Evolutionary conservation across 1,140 invertebrate species (phyloP).

Genomic region (Doryteuthis pealeii): DNA sequence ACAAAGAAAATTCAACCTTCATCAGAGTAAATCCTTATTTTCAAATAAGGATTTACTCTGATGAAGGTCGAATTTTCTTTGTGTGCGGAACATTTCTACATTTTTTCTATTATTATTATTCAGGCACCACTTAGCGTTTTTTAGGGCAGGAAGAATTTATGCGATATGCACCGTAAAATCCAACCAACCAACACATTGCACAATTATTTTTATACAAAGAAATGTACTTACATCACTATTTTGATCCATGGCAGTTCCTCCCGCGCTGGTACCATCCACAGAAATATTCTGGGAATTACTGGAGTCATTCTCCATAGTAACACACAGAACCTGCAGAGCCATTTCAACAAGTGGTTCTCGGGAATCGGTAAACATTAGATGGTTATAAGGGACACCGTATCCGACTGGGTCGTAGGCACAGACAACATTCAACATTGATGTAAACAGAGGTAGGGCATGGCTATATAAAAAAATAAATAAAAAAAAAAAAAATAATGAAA

Average conservation of each 20-base stretch:
- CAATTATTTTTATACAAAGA: no score
- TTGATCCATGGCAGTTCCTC: conserved; percentile 53
- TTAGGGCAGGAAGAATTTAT: no score
- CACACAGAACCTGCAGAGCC: conserved; percentile 89
- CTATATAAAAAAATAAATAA: conserved; percentile 53
- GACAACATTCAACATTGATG: conserved; percentile 94
- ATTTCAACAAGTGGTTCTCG: conserved; percentile 94
- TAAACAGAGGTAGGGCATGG: conserved; percentile 96
- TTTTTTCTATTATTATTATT: no score
- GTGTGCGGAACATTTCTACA: no score
- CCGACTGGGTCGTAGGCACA: conserved; percentile 98
- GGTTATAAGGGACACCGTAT: conserved; percentile 96
- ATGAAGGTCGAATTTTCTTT: no score
- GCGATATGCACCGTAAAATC: no score
- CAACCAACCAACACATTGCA: no score
- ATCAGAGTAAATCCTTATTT: no score
- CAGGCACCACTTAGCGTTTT: no score
- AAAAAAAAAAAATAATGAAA: conserved; percentile 5
- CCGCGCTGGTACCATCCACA: conserved; percentile 48
- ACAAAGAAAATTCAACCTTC: no score
- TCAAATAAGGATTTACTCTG: no score
- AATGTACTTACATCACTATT: conserved; percentile 39
- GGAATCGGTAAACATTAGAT: conserved; percentile 92
- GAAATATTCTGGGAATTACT: conserved; percentile 39
- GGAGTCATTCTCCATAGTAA: conserved; percentile 86